Evolutionary conservation across 2,888 invertebrate genomes (phyloP).

Genomic region (Drosophila borealis): DNA sequence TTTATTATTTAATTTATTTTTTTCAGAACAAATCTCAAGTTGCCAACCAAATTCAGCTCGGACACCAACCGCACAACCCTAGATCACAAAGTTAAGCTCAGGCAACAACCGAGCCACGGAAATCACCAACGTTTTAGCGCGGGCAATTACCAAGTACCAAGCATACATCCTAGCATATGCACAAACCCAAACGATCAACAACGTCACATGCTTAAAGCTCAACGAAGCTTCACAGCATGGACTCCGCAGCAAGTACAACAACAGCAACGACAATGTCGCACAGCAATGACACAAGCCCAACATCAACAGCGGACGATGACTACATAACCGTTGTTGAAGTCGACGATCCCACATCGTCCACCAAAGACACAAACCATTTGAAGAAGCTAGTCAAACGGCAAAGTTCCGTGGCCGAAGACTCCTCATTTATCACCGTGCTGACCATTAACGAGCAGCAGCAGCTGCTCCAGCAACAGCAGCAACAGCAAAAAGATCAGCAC

Average conservation of each 20-base stretch:
- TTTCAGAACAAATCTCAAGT: constrained; percentile 32
- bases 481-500: constrained; percentile 30
- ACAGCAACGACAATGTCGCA: constrained; percentile 32
- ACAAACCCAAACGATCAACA: constrained; percentile 38
- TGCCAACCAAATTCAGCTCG: constrained; percentile 27
- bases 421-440: constrained; percentile 87
- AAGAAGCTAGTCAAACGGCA: constrained; percentile 80
- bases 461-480: constrained; percentile 57
- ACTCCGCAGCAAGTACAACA: constrained; percentile 25
- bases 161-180: constrained; percentile 14
- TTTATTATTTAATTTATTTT: background rate
- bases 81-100: constrained; percentile 34
- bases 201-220: constrained; percentile 32
- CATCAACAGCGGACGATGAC: constrained; percentile 75
- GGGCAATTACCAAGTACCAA: constrained; percentile 7
- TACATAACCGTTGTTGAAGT: constrained; percentile 88
- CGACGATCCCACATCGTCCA: constrained; percentile 84
- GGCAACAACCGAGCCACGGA: constrained; percentile 24
- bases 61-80: constrained; percentile 40
- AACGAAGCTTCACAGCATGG: constrained; percentile 43
- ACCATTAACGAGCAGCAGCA: constrained; percentile 86
- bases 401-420: constrained; percentile 80
- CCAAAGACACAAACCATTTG: constrained; percentile 79
- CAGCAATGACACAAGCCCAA: constrained; percentile 31
- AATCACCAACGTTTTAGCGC: constrained; percentile 29